Evolutionary conservation across 2,113 vertebrate genomes (phyloP).

Genomic region (Cavia aperea): DNA sequence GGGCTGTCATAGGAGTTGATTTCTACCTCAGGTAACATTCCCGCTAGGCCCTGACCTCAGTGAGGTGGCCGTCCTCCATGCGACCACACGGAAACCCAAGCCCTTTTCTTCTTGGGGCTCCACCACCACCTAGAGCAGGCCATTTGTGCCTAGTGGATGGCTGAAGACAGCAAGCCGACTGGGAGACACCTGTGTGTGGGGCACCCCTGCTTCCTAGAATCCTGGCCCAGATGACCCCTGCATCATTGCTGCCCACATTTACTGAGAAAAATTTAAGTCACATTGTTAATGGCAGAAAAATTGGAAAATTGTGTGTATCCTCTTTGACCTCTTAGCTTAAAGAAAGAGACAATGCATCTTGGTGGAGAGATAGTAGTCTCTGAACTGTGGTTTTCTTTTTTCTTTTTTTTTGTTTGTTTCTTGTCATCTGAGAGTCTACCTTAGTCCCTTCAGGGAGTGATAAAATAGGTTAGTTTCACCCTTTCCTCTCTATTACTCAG

Average conservation of each 20-base stretch:
- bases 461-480: not conserved
- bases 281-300: not conserved
- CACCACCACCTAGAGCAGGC: not conserved
- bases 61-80: not conserved
- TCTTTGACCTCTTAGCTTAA: not conserved
- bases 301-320: not conserved
- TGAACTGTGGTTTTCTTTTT: not conserved
- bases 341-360: not conserved
- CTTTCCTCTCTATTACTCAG: not conserved
- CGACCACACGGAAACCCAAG: not conserved
- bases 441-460: not conserved
- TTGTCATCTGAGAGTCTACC: not conserved
- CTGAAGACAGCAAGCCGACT: not conserved
- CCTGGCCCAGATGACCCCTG: not conserved
- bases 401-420: too few species aligned
- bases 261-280: not conserved
- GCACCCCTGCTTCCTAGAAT: not conserved
- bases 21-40: not conserved
- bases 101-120: not conserved
- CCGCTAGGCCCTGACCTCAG: not conserved
- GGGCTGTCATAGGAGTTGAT: not conserved
- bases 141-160: not conserved
- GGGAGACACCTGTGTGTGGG: too few species aligned
- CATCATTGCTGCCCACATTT: not conserved
- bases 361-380: not conserved